Percentiles rank a stretch among this genome's conserved stretches.
phyloP scores from a whole-genome alignment of 2,888 invertebrate genomes.

The Peribatodes rhomboidaria region DNA sequence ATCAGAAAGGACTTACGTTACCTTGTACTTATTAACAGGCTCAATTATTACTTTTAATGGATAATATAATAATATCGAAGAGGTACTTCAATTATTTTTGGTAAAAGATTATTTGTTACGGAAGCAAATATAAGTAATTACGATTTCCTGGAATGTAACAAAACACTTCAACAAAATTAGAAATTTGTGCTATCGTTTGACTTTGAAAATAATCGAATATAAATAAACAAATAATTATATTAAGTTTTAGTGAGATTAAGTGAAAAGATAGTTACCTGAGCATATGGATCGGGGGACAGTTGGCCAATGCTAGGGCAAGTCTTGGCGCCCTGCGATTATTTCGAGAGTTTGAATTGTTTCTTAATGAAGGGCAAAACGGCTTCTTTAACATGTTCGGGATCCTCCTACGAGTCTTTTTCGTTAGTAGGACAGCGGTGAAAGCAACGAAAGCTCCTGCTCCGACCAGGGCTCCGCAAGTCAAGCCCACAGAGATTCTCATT shows the following conservation, averaged over 20 bases:
- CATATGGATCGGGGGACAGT: constrained; percentile 82
- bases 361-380: constrained; percentile 78
- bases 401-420: constrained; percentile 75
- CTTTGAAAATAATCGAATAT: no score
- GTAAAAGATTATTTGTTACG: no score
- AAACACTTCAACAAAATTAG: no score
- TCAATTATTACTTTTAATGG: no score
- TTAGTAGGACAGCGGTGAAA: constrained; percentile 88
- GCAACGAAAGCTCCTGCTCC: constrained; percentile 87
- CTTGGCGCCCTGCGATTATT: constrained; percentile 81
- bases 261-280: constrained; percentile 61
- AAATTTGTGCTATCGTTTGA: no score
- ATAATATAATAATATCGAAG: no score
- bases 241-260: neutral
- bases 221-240: neutral
- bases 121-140: no score
- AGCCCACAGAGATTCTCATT: constrained; percentile 78
- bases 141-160: no score
- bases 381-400: constrained; percentile 81
- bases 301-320: constrained; percentile 76
- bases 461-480: constrained; percentile 77
- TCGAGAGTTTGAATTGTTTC: constrained; percentile 67
- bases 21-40: no score
- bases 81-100: no score
- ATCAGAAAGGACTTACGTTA: no score